Percentiles rank a stretch among this genome's conserved stretches.
phyloP scores from a whole-genome alignment of 2,113 vertebrate genomes.

The Poeciliopsis retropinna region DNA sequence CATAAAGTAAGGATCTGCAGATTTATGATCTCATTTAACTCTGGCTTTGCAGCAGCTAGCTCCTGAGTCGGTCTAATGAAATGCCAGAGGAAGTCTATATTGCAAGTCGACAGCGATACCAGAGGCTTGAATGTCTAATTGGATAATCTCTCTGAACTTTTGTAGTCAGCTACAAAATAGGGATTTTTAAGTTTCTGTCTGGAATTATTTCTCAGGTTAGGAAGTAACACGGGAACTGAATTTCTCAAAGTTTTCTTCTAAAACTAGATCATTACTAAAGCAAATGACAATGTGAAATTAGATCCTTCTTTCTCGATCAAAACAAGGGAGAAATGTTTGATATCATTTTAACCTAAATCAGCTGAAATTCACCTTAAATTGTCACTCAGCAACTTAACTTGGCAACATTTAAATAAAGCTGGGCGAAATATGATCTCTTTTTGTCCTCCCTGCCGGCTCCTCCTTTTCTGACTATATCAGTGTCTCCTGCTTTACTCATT shows the following conservation, averaged over 20 bases:
- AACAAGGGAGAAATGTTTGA: neutral
- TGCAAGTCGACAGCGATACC: constrained; percentile 44
- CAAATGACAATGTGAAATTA: neutral
- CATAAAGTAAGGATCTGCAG: constrained; percentile 71
- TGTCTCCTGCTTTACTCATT: constrained; percentile 26
- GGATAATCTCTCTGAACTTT: constrained; percentile 66
- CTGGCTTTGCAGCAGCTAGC: constrained; percentile 60
- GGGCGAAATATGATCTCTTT: constrained; percentile 58
- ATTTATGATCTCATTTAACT: constrained; percentile 82
- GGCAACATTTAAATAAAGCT: constrained; percentile 35
- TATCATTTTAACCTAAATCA: constrained; percentile 52
- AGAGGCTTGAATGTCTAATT: constrained; percentile 62
- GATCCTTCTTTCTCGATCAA: constrained; percentile 1
- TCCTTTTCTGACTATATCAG: constrained; percentile 33
- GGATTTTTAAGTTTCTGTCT: constrained; percentile 3
- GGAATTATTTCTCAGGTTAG: constrained; percentile 8
- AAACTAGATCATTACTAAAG: neutral
- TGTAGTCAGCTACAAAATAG: constrained; percentile 35
- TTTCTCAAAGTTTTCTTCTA: neutral
- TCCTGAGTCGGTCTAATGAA: constrained; percentile 73
- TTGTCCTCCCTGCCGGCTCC: constrained; percentile 27
- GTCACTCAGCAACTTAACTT: constrained; percentile 42
- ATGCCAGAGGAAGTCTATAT: constrained; percentile 66
- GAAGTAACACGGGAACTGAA: neutral
- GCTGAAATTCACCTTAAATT: constrained; percentile 42